A percentile compares a stretch with the other conserved stretches of the same genome.
phyloP scores from a whole-genome alignment of 1,140 invertebrate species.

The Hydropsyche tenuis region DNA sequence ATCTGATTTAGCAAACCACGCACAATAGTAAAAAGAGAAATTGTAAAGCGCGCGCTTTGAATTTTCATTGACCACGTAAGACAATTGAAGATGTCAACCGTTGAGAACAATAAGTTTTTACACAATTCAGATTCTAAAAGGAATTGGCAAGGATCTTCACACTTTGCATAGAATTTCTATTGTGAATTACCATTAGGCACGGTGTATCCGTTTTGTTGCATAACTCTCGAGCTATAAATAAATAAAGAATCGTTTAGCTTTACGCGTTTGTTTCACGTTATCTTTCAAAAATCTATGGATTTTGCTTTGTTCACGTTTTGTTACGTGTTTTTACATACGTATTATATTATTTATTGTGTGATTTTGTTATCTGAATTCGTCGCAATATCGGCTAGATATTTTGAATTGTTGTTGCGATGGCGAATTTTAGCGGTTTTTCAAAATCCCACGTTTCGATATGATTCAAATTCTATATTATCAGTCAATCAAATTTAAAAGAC shows the following conservation, averaged over 20 bases:
- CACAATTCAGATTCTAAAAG: neutral
- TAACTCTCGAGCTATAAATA: neutral
- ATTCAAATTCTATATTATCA: no score
- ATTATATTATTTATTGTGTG: neutral
- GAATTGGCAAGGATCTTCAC: neutral
- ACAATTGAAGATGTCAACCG: neutral
- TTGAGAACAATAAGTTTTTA: neutral
- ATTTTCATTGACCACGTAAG: constrained; percentile 10
- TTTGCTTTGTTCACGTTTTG: neutral
- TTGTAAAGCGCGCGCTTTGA: neutral
- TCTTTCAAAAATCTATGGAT: neutral
- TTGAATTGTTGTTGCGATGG: neutral
- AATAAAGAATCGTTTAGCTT: neutral
- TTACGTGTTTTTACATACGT: neutral
- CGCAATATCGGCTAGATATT: neutral
- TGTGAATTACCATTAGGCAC: neutral
- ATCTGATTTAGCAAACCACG: constrained; percentile 1
- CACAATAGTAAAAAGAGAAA: constrained; percentile 7
- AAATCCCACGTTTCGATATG: no score
- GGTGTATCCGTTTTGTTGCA: neutral
- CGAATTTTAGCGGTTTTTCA: neutral
- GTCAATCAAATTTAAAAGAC: no score
- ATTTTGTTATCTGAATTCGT: constrained; percentile 15
- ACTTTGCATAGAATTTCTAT: neutral
- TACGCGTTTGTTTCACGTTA: neutral